Percentiles rank a stretch among this genome's conserved stretches.
phyloP scores from a whole-genome alignment of 2,888 invertebrate genomes.

The Lamellibrachia columna region DNA sequence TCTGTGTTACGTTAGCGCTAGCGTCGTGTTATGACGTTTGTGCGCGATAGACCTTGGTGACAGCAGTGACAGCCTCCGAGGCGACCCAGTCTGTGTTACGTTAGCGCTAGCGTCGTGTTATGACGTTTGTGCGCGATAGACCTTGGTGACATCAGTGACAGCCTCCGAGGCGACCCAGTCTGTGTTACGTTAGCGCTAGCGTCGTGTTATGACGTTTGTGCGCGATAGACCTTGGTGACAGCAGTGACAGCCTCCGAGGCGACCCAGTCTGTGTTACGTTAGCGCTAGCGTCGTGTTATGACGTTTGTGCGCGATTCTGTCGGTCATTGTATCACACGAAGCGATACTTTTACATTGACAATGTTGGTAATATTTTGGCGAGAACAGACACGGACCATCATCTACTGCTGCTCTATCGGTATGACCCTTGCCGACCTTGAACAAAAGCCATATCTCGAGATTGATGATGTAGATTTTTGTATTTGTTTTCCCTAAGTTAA shows the following conservation, averaged over 20 bases:
- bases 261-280: not conserved
- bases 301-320: not conserved
- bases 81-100: not conserved
- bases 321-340: no score
- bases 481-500: not conserved
- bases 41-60: not conserved
- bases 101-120: not conserved
- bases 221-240: not conserved
- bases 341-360: not conserved
- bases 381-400: no score
- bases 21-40: not conserved
- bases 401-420: no score
- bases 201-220: not conserved
- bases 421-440: not conserved
- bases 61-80: not conserved
- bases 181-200: not conserved
- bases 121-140: not conserved
- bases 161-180: not conserved
- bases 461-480: not conserved
- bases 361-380: not conserved
- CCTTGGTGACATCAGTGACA: no score
- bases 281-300: not conserved
- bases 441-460: not conserved
- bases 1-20: not conserved
- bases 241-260: not conserved